These are phyloP conservation scores for Rhinichthys klamathensis DNA, from an alignment of 2,113 vertebrate species.

Conservation along the genomic window DNA sequence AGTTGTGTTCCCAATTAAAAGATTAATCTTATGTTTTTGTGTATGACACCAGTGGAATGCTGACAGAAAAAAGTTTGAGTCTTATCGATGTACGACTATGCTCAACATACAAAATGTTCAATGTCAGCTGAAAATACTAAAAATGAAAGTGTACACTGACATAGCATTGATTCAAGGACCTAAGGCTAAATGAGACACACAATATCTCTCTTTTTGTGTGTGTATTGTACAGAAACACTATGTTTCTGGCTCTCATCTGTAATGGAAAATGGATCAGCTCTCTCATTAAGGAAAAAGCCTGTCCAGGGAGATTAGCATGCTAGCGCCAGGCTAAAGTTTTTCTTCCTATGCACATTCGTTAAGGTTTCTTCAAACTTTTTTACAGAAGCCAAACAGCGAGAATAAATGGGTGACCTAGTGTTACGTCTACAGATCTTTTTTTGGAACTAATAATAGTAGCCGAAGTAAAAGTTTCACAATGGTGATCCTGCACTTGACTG, in stretches of 20 bases:
- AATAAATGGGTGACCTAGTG: slow-evolving; percentile 48
- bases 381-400: slow-evolving; percentile 40
- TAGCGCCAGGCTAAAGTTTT: slow-evolving; percentile 38
- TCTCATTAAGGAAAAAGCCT: slow-evolving; percentile 11
- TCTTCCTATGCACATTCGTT: slow-evolving; percentile 20
- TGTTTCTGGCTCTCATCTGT: slow-evolving; percentile 39
- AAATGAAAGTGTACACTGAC: neutral
- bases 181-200: neutral
- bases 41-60: neutral
- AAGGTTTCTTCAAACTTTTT: slow-evolving; percentile 30
- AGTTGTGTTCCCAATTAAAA: neutral
- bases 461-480: neutral
- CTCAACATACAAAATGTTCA: neutral
- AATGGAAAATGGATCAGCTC: slow-evolving; percentile 44
- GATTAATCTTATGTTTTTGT: neutral
- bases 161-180: neutral
- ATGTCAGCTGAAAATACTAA: neutral
- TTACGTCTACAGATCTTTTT: neutral
- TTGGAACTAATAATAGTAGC: neutral
- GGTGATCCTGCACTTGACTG: neutral
- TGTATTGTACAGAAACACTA: neutral
- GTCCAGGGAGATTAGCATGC: slow-evolving; percentile 28
- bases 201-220: neutral
- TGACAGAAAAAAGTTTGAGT: neutral
- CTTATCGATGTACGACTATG: neutral